phyloP scores from a whole-genome alignment of 64 coral and sea anemone genomes.

The Hydrozoanthus tunicans region DNA sequence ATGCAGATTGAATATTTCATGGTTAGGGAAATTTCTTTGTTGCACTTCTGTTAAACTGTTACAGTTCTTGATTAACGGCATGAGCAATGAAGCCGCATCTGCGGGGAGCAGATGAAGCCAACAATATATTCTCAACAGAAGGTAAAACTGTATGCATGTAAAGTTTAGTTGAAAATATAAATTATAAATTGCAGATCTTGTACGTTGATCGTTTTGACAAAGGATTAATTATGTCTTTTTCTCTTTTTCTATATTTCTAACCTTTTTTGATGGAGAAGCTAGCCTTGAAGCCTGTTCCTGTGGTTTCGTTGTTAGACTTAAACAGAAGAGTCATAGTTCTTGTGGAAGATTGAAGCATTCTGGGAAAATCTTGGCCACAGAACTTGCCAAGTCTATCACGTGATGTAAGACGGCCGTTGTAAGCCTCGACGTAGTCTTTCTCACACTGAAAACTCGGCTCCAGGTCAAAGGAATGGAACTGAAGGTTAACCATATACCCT shows the following conservation, averaged over 20 bases:
- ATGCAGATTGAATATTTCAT: too few species aligned
- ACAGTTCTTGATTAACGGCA: too few species aligned
- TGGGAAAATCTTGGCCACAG: constrained; percentile 16
- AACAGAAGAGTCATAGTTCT: background rate
- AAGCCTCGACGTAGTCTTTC: constrained; percentile 8
- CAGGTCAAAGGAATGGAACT: constrained; percentile 6
- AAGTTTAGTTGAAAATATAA: too few species aligned
- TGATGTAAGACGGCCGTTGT: background rate
- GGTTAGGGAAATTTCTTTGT: too few species aligned
- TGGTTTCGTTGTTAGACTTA: background rate
- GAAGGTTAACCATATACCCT: background rate
- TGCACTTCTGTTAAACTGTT: too few species aligned
- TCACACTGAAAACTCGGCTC: background rate
- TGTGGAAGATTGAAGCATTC: background rate
- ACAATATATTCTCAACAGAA: too few species aligned
- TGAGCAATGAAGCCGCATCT: too few species aligned
- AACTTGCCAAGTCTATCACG: constrained; percentile 9
- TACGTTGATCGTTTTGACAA: too few species aligned
- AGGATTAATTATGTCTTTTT: too few species aligned
- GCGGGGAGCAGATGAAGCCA: too few species aligned
- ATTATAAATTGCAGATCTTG: too few species aligned
- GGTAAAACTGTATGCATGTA: too few species aligned
- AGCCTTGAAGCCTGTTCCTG: background rate
- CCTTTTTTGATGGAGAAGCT: background rate
- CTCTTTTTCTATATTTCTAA: background rate